Conservation (phyloP, 2,888 invertebrate species). For the Lithophane ornitopus region DNA sequence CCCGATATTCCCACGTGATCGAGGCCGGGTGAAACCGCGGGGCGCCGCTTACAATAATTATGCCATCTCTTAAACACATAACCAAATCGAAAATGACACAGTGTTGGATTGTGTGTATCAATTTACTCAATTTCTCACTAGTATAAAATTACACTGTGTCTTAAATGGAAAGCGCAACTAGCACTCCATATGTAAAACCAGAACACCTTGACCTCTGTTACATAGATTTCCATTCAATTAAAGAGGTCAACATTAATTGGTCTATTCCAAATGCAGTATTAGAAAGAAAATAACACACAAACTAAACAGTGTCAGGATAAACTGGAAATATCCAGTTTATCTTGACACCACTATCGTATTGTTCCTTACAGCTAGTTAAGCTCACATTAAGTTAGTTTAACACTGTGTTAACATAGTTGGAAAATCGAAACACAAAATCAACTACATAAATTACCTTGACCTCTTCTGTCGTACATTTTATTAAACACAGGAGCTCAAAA, state of each 20-base stretch:
- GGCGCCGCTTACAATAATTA: neutral
- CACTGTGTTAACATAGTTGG: constrained; percentile 34
- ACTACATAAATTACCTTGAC: constrained; percentile 35
- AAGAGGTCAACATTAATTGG: constrained; percentile 5
- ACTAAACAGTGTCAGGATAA: too few relatives aligned
- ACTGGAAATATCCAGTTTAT: neutral
- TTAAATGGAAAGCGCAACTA: constrained; percentile 31
- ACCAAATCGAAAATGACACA: constrained; percentile 21
- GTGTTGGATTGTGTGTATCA: neutral
- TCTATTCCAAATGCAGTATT: neutral
- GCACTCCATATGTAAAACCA: neutral
- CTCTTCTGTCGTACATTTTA: constrained; percentile 19
- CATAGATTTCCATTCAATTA: neutral
- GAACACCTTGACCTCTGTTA: constrained; percentile 8
- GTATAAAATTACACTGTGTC: constrained; percentile 12
- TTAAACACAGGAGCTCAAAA: constrained; percentile 51
- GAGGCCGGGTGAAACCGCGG: too few relatives aligned
- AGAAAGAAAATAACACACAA: neutral
- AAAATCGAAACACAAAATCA: constrained; percentile 22
- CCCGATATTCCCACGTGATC: too few relatives aligned
- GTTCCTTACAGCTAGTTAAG: neutral
- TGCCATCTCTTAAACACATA: constrained; percentile 22
- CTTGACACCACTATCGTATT: neutral
- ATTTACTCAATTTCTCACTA: neutral
- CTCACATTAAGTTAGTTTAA: neutral